A percentile compares a stretch with the other conserved stretches of the same genome.
Conservation (phyloP, 30 jellyfish, hydroid and myxozoan genomes). For the Sanderia malayensis region DNA sequence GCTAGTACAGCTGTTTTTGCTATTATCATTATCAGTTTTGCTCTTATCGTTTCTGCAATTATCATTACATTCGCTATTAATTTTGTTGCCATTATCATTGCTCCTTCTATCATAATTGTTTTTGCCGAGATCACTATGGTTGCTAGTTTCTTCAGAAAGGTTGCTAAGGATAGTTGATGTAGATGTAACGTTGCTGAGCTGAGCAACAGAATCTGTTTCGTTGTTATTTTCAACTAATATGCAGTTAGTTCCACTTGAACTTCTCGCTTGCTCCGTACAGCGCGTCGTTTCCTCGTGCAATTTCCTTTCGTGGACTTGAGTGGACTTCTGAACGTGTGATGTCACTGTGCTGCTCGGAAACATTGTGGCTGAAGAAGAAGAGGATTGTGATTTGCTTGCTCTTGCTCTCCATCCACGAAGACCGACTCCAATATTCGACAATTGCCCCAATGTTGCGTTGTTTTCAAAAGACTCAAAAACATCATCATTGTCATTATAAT, state of each 20-base stretch:
- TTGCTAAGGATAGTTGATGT: too few species aligned
- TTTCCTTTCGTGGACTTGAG: neutral
- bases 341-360: constrained; percentile 6
- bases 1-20: too few species aligned
- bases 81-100: too few species aligned
- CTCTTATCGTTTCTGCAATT: too few species aligned
- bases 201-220: neutral
- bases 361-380: constrained; percentile 7
- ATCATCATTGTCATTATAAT: neutral
- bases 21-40: too few species aligned
- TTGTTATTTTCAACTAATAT: too few species aligned
- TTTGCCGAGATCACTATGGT: too few species aligned
- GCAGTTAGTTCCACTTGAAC: neutral
- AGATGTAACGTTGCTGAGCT: neutral
- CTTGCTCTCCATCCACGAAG: constrained; percentile 42
- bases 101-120: too few species aligned
- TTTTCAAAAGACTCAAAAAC: constrained; percentile 12
- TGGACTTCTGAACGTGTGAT: neutral
- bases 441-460: neutral
- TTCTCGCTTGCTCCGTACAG: neutral
- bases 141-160: too few species aligned
- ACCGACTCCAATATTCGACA: constrained; percentile 29
- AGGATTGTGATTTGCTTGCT: too few species aligned
- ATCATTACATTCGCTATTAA: too few species aligned
- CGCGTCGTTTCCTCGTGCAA: neutral